Base-by-base conservation (phyloP, 1,140 invertebrate genomes). In the Leptopilina boulardi region DNA sequence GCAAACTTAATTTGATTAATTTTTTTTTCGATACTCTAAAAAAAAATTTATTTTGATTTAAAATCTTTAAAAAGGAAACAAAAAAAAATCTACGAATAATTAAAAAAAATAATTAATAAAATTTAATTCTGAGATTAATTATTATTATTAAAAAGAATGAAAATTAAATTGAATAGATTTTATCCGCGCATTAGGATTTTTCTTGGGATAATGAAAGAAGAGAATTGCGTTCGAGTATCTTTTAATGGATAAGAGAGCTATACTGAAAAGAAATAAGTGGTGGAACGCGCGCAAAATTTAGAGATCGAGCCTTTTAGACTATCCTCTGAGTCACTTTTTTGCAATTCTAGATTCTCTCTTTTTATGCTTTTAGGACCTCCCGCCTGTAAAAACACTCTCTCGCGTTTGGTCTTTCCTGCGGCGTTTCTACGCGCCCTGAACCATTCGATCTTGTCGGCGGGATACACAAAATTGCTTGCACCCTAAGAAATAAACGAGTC, bases 381-480 rank as follows among this genome's bases (percentile, higher is more conserved):
- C 72, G 80, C 83, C 81, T 81, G 79, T 79, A 82, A 87, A 87
- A 87, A 83, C 83, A 87, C 83, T 87, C 82, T 87, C 83, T 87
- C 82, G 86, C 83, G 77, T 82, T 73, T 77, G 47, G 71, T 83
- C 76, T 74, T 80, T 73, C 78, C 78, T 75, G 78, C 71, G 72
- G 78, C 76, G 79, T 42, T 38, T 34, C 18, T 19, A 1, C 34
- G 0, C 56, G 0, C 56, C n/a, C 30, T 59, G 59, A 78, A 78
- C 74, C 77, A 74, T 71, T 59, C 30, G 70, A 82, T 80, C 77
- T 82, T 77, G 76, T 76, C 70, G 51, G 26, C 56, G 42, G 72
- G 70, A 75, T 73, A 70, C 72, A 77, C 59, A 42, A 71, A 47
- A 71, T 71, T 70, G 41, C 56, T 66, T 70, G 11, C 21, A 41